Evolutionary conservation across 1,140 invertebrate species (phyloP).

Genomic region (Vanessa tameamea): DNA sequence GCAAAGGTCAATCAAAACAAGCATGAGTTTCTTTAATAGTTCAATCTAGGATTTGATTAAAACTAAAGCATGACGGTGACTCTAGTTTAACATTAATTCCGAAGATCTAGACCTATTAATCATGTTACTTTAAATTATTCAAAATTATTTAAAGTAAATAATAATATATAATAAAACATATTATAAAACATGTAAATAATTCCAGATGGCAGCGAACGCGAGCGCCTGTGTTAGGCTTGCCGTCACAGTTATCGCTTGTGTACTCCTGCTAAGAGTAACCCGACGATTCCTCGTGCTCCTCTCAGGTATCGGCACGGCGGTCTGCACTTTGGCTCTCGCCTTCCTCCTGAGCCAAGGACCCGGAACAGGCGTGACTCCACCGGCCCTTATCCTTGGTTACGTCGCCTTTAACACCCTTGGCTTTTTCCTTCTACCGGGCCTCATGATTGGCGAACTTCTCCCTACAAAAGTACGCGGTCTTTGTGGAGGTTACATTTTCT

Average conservation of each 20-base stretch:
- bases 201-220: constrained; percentile 82
- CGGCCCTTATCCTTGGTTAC: constrained; percentile 82
- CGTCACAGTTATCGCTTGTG: constrained; percentile 84
- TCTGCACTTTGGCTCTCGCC: constrained; percentile 82
- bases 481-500: constrained; percentile 86
- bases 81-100: too few species aligned
- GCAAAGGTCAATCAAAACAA: neutral
- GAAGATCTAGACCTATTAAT: too few species aligned
- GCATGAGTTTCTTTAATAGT: neutral
- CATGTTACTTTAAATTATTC: too few species aligned
- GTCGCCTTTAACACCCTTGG: constrained; percentile 86
- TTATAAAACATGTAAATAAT: constrained; percentile 14
- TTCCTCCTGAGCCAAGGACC: constrained; percentile 77
- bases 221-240: constrained; percentile 83
- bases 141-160: too few species aligned
- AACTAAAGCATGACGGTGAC: too few species aligned
- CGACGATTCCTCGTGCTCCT: constrained; percentile 83
- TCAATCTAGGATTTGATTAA: too few species aligned
- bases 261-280: constrained; percentile 83
- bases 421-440: constrained; percentile 85
- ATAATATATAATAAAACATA: neutral
- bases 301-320: constrained; percentile 84
- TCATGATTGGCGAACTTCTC: constrained; percentile 87
- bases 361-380: constrained; percentile 73
- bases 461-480: constrained; percentile 84